Conservation (phyloP, 92 coral and sea anemone genomes). For the Siderastrea radians region DNA sequence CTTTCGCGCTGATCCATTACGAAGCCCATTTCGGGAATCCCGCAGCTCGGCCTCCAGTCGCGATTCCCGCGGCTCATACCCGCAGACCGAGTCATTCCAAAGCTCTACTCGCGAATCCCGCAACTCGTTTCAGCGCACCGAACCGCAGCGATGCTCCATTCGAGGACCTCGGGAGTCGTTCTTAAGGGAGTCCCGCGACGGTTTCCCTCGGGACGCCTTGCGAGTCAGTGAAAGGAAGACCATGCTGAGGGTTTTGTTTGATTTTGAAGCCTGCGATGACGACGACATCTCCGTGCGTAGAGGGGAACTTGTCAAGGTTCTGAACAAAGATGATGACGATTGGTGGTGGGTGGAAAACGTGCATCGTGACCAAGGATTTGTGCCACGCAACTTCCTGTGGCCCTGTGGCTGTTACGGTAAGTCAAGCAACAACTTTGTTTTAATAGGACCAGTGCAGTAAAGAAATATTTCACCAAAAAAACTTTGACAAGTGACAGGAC, state of each 20-base stretch:
- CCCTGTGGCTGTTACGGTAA: constrained; percentile 79
- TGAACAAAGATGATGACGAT: constrained; percentile 68
- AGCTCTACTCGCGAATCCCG: not conserved
- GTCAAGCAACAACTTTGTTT: constrained; percentile 3
- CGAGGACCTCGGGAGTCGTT: constrained; percentile 9
- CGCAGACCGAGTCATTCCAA: not conserved
- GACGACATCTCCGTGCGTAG: constrained; percentile 66
- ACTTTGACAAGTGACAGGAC: no score
- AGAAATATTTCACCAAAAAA: no score
- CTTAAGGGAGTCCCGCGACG: not conserved
- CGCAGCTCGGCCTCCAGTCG: constrained; percentile 16
- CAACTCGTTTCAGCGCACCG: constrained; percentile 7
- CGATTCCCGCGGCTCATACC: constrained; percentile 15
- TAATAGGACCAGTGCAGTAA: not conserved
- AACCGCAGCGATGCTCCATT: constrained; percentile 24
- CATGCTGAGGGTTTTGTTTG: constrained; percentile 67
- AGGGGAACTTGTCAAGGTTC: constrained; percentile 67
- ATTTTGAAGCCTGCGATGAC: constrained; percentile 67
- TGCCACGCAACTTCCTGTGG: constrained; percentile 71
- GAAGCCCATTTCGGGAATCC: constrained; percentile 49
- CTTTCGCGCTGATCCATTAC: constrained; percentile 25
- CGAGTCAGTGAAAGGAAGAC: constrained; percentile 29
- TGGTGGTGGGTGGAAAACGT: constrained; percentile 78
- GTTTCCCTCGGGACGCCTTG: constrained; percentile 14
- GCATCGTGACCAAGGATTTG: constrained; percentile 61